A percentile compares a stretch with the other conserved stretches of the same genome.
Evolutionary conservation across 1,140 invertebrate genomes (phyloP).

Genomic region (Acromyrmex echinatior): DNA sequence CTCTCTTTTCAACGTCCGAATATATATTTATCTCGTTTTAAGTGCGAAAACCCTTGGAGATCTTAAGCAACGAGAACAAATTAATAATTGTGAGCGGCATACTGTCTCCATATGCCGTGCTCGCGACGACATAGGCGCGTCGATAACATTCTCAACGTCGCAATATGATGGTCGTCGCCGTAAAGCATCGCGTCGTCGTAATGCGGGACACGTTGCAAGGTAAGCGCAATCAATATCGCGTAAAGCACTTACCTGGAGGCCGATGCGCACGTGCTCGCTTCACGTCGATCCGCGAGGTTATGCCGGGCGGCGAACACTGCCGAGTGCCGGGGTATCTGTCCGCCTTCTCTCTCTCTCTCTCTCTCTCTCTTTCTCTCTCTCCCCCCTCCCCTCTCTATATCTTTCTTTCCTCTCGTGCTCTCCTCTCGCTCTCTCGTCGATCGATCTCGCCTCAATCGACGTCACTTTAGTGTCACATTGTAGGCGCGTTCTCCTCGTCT

Average conservation of each 20-base stretch:
- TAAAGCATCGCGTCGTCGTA: too few relatives aligned
- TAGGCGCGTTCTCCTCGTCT: background rate
- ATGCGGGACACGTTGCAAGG: slow-evolving; percentile 16
- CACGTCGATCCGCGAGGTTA: slow-evolving; percentile 66
- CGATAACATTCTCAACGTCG: slow-evolving; percentile 9
- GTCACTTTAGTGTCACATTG: slow-evolving; percentile 48
- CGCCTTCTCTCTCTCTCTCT: background rate
- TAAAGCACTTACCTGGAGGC: slow-evolving; percentile 66
- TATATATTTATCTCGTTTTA: too few relatives aligned
- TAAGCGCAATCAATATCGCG: slow-evolving; percentile 43
- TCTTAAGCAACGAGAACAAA: too few relatives aligned
- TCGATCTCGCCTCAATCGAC: slow-evolving; percentile 36
- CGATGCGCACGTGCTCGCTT: slow-evolving; percentile 68
- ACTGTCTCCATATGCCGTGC: background rate
- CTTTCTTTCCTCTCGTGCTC: background rate
- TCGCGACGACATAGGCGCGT: slow-evolving; percentile 12
- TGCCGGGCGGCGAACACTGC: slow-evolving; percentile 57
- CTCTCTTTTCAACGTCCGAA: too few relatives aligned
- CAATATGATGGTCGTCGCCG: background rate
- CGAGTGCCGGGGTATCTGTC: background rate
- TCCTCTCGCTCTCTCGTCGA: slow-evolving; percentile 13
- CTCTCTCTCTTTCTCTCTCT: slow-evolving; percentile 11
- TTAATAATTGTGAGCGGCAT: too few relatives aligned
- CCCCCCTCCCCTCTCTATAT: background rate
- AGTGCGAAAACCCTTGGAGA: too few relatives aligned